A percentile compares a stretch with the other conserved stretches of the same genome.
These are phyloP conservation scores for Elaphurus davidianus DNA, from an alignment of 2,113 vertebrate species.

Conservation along the genomic window DNA sequence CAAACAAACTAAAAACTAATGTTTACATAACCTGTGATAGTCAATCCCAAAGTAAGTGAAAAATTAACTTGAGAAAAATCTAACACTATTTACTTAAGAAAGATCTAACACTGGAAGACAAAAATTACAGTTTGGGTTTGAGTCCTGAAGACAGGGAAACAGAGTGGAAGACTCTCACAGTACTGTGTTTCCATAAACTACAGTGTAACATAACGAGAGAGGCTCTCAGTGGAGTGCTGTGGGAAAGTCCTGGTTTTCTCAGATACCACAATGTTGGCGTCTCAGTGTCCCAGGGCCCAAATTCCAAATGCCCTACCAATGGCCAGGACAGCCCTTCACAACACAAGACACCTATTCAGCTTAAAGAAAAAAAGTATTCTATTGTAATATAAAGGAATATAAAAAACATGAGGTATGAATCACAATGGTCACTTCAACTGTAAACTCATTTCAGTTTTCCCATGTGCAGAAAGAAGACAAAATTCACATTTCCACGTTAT, in stretches of 20 bases:
- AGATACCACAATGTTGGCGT: not conserved
- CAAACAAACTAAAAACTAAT: constrained; percentile 3
- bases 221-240: not conserved
- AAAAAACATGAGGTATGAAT: not conserved
- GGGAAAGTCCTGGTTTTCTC: not conserved
- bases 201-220: not conserved
- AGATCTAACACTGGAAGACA: not conserved
- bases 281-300: not conserved
- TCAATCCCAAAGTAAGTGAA: not conserved
- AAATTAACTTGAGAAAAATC: not conserved
- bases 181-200: not conserved
- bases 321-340: not conserved
- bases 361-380: not conserved
- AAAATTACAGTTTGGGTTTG: not conserved
- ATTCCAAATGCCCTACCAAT: not conserved
- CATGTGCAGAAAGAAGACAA: not conserved
- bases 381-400: not conserved
- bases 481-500: not conserved
- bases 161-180: not conserved
- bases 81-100: not conserved
- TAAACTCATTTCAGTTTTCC: not conserved
- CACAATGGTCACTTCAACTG: not conserved
- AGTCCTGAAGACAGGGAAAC: not conserved
- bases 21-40: not conserved
- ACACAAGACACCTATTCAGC: not conserved